Evolutionary conservation across 2,888 invertebrate species (phyloP), one percentile per base, ranked within the genome.

Genomic region (Lasius platythorax): DNA sequence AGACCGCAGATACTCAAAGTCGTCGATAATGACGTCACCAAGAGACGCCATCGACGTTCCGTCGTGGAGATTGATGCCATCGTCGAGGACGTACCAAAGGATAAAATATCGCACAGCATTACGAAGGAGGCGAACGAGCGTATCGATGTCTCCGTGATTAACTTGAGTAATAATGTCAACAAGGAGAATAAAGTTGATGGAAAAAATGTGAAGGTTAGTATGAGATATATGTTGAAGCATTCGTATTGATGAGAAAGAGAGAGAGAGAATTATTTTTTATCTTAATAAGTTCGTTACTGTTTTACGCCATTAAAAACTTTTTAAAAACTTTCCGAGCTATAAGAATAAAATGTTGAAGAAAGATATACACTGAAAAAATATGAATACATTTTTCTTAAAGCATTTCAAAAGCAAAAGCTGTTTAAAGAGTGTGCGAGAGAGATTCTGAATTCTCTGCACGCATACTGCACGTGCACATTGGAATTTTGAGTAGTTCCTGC

Each of bases 1-100:
- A 92, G 95, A 73, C 95, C 95, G 3, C 95, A 95, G 85, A 91
- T 95, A 18, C 89, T 95, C 23, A 94, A 94, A 81, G 91, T 95
- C 50, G 92, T 94, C 64, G 95, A 95, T 81, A 95, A 92, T 68
- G 94, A 94, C 75, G 92, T 95, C 23, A 95, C 95, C 2, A 94
- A 90, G 50, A 88, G 87, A 64, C 87, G 89, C 8, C 87, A 90
- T 40, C 86, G 90, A 23, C 82, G 78, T 1, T 84, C 87, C 33
- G 84, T 85, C 15, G 46, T 86, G 73, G 91, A 91, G 12, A 86
- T 87, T 5, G 87, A 88, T 73, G 82, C 83, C 5, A 72, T 85
- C 6, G 85, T 82, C 2, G 86, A 85, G 30, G 87, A 90, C 37
- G 33, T 66, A 56, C 30, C 66, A 37, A 43, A 56, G 53, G 76